Evolutionary conservation across 2,888 invertebrate genomes (phyloP), one percentile per base, ranked within the genome.

Genomic region (Fragum whitleyi): DNA sequence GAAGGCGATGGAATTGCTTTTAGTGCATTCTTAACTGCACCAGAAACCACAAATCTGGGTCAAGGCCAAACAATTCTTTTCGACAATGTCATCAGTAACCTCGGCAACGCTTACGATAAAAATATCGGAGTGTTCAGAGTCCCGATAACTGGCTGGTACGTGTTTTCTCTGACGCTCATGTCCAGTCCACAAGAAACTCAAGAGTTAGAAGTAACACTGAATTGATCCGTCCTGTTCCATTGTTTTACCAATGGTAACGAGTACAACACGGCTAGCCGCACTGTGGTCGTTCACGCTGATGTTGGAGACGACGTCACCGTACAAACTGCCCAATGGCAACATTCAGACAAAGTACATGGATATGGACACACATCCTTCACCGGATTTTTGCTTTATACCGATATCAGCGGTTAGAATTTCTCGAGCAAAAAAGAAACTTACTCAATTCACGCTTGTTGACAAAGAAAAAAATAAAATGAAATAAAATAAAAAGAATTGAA

Each of bases 31-130:
- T 19, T 67, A n/a, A 21, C 67, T 11, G 9, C 2, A 42, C 21
- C 23, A 21, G 29, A 47, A 19, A 14, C 26, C n/a, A 23, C 16
- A 51, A 51, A 70, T n/a, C 70, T 70, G 0, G 70, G 70, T 32
- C 29, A 29, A 55, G 55, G 32, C 32, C 71, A 72, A 42, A 57
- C 71, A 16, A 59, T 72, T 19, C 1, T 39, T 9, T 72, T 72
- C n/a, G 71, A 72, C 59, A 42, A 21, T 6, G 59, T 59, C 59
- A 26, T 59, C 23, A 72, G 26, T 28, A 72, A 72, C 71, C 23
- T 42, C 9, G 71, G 71, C 3, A 59, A 59, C 23, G 57, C 39
- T 1, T 72, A 59, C n/a, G 26, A 72, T 39, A 57, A 19, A 14
- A 32, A 11, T 26, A 42, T 26, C 57, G 71, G 71, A 14, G 29